These are phyloP conservation scores for Acronicta leporina DNA, from an alignment of 2,888 invertebrate species.

Conservation along the genomic window DNA sequence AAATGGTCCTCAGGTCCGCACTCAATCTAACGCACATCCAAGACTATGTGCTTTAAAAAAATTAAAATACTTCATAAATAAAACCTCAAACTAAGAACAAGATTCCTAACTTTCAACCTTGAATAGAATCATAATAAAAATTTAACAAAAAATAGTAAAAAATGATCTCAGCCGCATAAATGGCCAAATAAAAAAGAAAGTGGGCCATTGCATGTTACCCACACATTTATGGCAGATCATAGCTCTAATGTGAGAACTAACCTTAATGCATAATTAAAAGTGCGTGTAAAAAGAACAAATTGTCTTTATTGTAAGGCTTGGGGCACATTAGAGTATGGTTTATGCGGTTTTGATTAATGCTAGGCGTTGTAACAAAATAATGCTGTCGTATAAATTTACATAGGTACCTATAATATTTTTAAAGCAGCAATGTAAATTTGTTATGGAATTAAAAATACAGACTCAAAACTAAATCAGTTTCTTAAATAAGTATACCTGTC, in stretches of 20 bases:
- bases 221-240: conserved; percentile 57
- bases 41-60: conserved; percentile 6
- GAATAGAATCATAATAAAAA: conserved; percentile 38
- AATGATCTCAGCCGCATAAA: conserved; percentile 32
- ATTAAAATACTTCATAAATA: background rate
- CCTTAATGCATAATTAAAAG: conserved; percentile 60
- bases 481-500: background rate
- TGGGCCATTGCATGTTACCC: conserved; percentile 66
- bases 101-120: conserved; percentile 39
- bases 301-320: conserved; percentile 34
- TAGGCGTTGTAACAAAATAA: conserved; percentile 21
- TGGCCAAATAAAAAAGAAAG: conserved; percentile 66
- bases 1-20: background rate
- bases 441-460: too few species aligned
- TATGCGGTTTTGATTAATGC: conserved; percentile 18
- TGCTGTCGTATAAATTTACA: conserved; percentile 1
- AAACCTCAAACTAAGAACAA: conserved; percentile 5
- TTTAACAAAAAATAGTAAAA: conserved; percentile 29
- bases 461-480: too few species aligned
- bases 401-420: background rate
- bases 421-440: too few species aligned
- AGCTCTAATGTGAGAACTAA: conserved; percentile 66
- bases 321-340: conserved; percentile 25
- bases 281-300: conserved; percentile 36
- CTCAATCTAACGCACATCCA: background rate